A percentile compares a stretch with the other conserved stretches of the same genome.
Evolutionary conservation across 2,888 invertebrate genomes (phyloP).

Genomic region (Drosophila longiperda): DNA sequence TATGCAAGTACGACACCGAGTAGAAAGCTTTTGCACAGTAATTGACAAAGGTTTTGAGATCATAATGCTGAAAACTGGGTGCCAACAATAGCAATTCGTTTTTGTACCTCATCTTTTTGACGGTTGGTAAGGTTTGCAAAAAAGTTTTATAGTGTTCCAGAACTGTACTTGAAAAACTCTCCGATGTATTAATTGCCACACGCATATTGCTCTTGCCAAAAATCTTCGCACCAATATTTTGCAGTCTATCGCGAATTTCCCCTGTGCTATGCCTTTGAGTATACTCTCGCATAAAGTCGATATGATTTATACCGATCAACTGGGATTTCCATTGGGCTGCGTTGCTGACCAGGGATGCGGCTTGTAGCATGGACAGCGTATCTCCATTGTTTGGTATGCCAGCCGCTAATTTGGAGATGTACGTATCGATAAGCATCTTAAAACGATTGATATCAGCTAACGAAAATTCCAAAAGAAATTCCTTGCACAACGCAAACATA

Average conservation of each 20-base stretch:
- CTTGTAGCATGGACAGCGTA: constrained; percentile 93
- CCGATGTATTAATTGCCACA: constrained; percentile 88
- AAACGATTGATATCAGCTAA: constrained; percentile 90
- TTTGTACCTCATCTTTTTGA: constrained; percentile 36
- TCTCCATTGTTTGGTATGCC: constrained; percentile 92
- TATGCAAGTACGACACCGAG: constrained; percentile 91
- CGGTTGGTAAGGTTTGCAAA: constrained; percentile 72
- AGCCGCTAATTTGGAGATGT: constrained; percentile 91
- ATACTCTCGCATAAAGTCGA: constrained; percentile 91
- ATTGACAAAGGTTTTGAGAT: constrained; percentile 94
- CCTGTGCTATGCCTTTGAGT: constrained; percentile 88
- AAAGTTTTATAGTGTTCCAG: constrained; percentile 83
- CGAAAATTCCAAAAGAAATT: constrained; percentile 90
- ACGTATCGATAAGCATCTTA: constrained; percentile 91
- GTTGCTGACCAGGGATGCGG: constrained; percentile 91
- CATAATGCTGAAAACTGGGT: constrained; percentile 89
- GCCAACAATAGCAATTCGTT: constrained; percentile 85
- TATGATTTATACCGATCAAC: constrained; percentile 91
- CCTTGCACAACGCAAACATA: constrained; percentile 93
- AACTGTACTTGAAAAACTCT: constrained; percentile 81
- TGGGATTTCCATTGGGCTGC: constrained; percentile 90
- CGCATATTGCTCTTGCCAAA: constrained; percentile 89
- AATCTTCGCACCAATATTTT: constrained; percentile 87
- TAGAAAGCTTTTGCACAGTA: constrained; percentile 92
- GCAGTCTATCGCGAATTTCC: constrained; percentile 87